These are phyloP conservation scores for Bombus difficillimus DNA, from an alignment of 1,140 invertebrate species.

Conservation along the genomic window DNA sequence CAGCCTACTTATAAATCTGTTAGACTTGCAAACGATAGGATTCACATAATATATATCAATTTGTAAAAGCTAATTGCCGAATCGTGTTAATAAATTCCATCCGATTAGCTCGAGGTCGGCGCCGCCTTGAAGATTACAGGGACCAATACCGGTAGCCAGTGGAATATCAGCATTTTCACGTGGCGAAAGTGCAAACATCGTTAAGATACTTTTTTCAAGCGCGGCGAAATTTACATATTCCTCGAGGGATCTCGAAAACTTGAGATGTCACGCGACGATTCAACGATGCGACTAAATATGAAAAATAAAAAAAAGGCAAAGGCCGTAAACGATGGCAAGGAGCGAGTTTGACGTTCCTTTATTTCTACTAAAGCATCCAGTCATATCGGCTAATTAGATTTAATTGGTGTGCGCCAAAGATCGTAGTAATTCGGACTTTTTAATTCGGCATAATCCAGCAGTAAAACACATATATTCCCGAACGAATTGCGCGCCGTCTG, in stretches of 20 bases:
- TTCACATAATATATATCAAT: neutral
- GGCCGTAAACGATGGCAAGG: too few relatives aligned
- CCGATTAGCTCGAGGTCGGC: neutral
- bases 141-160: neutral
- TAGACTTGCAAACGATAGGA: neutral
- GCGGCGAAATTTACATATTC: neutral
- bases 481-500: neutral
- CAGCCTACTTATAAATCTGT: neutral
- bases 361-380: neutral
- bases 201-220: conserved; percentile 3
- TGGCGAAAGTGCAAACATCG: neutral
- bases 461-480: neutral
- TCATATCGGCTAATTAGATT: conserved; percentile 27
- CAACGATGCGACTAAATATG: neutral
- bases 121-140: neutral
- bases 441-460: neutral
- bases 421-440: neutral
- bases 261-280: neutral
- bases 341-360: neutral
- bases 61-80: neutral
- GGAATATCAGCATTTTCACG: neutral
- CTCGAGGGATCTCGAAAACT: neutral
- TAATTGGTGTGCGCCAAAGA: conserved; percentile 22
- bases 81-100: neutral
- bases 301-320: neutral